phyloP scores from a whole-genome alignment of 2,888 invertebrate species.

The Lumbricus terrestris region DNA sequence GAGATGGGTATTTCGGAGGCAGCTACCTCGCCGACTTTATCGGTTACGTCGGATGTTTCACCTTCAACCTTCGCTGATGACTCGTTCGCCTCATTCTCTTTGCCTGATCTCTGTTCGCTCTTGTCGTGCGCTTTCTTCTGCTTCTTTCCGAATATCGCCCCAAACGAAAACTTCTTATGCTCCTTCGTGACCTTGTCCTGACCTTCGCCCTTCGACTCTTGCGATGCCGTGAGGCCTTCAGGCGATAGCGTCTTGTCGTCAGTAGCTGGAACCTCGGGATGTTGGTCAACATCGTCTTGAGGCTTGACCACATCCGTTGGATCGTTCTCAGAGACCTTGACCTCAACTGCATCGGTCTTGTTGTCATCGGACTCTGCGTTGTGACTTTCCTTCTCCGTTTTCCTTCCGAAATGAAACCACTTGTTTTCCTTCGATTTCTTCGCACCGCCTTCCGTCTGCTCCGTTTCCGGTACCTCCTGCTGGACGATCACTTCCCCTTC shows the following conservation, averaged over 20 bases:
- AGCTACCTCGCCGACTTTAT: neutral
- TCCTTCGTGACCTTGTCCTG: constrained; percentile 6
- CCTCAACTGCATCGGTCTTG: neutral
- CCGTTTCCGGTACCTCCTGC: neutral
- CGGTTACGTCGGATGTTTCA: neutral
- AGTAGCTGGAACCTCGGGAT: neutral
- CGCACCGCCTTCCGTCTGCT: neutral
- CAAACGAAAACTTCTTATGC: constrained; percentile 20
- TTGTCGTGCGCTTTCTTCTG: neutral
- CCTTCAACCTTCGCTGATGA: neutral
- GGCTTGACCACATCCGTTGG: neutral
- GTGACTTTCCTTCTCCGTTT: neutral
- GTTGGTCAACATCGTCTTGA: neutral
- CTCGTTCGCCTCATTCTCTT: neutral
- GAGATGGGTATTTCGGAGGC: neutral
- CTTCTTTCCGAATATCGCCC: constrained; percentile 18
- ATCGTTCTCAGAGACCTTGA: neutral
- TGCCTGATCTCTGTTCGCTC: neutral
- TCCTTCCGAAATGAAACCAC: constrained; percentile 17
- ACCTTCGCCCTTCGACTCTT: neutral
- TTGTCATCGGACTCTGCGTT: neutral
- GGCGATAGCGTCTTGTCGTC: neutral
- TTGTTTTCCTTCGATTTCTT: constrained; percentile 13
- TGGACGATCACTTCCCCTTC: neutral
- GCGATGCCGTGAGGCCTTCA: neutral